Evolutionary conservation across 2,888 invertebrate species (phyloP).

Genomic region (Mythimna impura): DNA sequence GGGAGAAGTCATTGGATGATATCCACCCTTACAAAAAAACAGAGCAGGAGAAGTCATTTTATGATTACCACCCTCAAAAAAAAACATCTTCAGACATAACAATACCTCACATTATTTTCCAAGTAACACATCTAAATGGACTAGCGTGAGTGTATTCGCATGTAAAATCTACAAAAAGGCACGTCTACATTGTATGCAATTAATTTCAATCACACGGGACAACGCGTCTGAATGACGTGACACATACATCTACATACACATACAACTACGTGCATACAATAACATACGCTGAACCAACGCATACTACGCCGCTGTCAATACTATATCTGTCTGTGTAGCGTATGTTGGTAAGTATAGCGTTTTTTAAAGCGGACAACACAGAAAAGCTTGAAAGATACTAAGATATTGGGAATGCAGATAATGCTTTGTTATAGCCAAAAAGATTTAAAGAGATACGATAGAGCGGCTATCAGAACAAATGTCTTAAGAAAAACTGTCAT

Average conservation of each 20-base stretch:
- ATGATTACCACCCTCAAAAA: too few relatives aligned
- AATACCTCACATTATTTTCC: neutral
- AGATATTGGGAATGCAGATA: neutral
- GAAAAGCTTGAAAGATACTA: conserved; percentile 3
- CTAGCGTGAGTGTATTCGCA: conserved; percentile 13
- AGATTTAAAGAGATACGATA: too few relatives aligned
- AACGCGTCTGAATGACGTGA: conserved; percentile 43
- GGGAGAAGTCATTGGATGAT: too few relatives aligned
- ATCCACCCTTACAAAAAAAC: too few relatives aligned
- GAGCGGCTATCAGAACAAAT: too few relatives aligned
- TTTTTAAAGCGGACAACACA: conserved; percentile 25
- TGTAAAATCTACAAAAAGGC: conserved; percentile 38
- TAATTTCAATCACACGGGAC: conserved; percentile 68
- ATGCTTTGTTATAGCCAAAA: neutral
- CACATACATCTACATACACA: conserved; percentile 15
- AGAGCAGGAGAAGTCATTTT: too few relatives aligned
- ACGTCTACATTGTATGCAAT: conserved; percentile 57
- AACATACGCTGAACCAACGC: neutral
- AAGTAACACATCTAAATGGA: conserved; percentile 12
- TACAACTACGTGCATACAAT: neutral
- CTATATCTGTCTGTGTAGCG: conserved; percentile 1
- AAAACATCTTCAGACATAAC: neutral
- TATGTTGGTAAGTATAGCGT: conserved; percentile 1
- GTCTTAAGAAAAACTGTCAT: too few relatives aligned
- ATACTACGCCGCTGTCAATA: conserved; percentile 2